These are phyloP conservation scores for Stichodactyla helianthus DNA, from an alignment of 64 coral and sea anemone species.

Conservation along the genomic window DNA sequence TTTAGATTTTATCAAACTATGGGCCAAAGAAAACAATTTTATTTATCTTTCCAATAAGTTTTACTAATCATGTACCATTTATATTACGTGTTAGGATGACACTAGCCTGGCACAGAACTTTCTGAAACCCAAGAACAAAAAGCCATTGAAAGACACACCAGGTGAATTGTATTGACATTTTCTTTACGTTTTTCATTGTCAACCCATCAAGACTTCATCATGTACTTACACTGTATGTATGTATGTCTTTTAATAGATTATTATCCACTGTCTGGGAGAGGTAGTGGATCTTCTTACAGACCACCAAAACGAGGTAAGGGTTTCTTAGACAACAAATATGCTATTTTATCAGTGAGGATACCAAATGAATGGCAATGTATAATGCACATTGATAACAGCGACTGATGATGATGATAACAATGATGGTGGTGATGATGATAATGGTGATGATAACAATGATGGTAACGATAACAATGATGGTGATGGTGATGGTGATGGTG, in stretches of 20 bases:
- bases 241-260: conserved; percentile 43
- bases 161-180: conserved; percentile 21
- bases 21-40: too few species aligned
- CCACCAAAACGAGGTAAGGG: conserved; percentile 75
- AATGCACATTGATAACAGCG: too few species aligned
- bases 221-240: not conserved
- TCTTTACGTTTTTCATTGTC: not conserved
- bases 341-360: too few species aligned
- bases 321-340: not conserved
- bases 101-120: conserved; percentile 39
- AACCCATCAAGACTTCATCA: not conserved
- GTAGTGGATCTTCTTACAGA: conserved; percentile 67
- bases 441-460: not conserved
- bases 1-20: not conserved
- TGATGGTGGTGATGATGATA: not conserved
- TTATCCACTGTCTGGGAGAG: conserved; percentile 61
- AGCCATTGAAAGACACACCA: conserved; percentile 46
- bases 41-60: too few species aligned
- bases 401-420: not conserved
- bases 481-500: not conserved
- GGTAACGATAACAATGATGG: too few species aligned
- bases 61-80: too few species aligned
- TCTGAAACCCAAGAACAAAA: conserved; percentile 75
- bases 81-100: conserved; percentile 52
- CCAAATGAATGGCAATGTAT: too few species aligned